These are phyloP conservation scores for Takifugu flavidus DNA, from an alignment of 2,113 vertebrate species.

Conservation along the genomic window DNA sequence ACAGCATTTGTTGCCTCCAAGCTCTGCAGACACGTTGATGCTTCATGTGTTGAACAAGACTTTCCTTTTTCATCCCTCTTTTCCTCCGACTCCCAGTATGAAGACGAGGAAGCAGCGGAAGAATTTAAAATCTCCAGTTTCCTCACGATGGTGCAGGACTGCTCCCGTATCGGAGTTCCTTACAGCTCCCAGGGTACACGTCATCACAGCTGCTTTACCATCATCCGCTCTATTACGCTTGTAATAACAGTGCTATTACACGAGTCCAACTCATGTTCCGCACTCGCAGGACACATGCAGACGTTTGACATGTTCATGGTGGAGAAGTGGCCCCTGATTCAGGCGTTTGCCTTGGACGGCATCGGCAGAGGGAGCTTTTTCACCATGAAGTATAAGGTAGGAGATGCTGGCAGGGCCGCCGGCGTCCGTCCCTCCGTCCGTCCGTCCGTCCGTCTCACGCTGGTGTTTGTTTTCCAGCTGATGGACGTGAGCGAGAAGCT, in stretches of 20 bases:
- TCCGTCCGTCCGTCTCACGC: background rate
- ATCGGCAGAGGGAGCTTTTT: slow-evolving; percentile 96
- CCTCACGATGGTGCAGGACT: slow-evolving; percentile 94
- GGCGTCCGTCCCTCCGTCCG: background rate
- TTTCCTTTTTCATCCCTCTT: background rate
- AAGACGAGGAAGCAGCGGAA: slow-evolving; percentile 94
- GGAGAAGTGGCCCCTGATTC: slow-evolving; percentile 96
- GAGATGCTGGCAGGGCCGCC: background rate
- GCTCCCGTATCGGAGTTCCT: slow-evolving; percentile 87
- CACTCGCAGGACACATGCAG: slow-evolving; percentile 84
- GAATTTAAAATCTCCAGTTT: slow-evolving; percentile 98
- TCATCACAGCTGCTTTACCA: background rate
- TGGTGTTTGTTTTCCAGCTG: slow-evolving; percentile 68
- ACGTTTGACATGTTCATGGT: slow-evolving; percentile 96
- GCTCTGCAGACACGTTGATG: background rate
- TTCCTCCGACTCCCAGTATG: slow-evolving; percentile 77
- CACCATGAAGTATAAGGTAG: slow-evolving; percentile 93
- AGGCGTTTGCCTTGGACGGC: slow-evolving; percentile 94
- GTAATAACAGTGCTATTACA: too few relatives aligned
- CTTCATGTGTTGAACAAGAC: background rate
- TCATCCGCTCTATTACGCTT: too few relatives aligned
- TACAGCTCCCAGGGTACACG: slow-evolving; percentile 86
- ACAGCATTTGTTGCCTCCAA: background rate
- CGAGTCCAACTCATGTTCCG: background rate
- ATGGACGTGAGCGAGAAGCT: slow-evolving; percentile 90